These are phyloP conservation scores for Melanotaenia duboulayi DNA, from an alignment of 2,113 vertebrate genomes.

Conservation along the genomic window DNA sequence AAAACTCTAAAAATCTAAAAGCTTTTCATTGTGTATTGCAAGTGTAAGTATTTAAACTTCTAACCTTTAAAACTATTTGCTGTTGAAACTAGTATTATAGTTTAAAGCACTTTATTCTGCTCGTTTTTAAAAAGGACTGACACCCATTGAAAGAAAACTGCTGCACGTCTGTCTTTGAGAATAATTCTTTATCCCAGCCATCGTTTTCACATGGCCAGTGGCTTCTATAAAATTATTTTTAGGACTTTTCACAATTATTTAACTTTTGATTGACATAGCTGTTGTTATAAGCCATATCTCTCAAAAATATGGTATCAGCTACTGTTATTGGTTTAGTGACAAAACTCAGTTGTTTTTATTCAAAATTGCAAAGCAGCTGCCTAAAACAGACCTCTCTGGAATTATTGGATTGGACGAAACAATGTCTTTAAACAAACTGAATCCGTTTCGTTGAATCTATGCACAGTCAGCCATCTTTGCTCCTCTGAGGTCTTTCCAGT, in stretches of 20 bases:
- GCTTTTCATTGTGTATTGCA: constrained; percentile 27
- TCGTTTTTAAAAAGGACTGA: neutral
- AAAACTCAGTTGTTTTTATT: no score
- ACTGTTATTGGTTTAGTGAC: no score
- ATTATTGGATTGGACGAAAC: no score
- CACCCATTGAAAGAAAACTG: neutral
- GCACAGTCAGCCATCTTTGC: no score
- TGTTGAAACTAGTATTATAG: constrained; percentile 1
- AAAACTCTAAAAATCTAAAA: constrained; percentile 16
- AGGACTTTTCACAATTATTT: neutral
- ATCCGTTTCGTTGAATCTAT: no score
- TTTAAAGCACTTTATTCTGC: neutral
- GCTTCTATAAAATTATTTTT: neutral
- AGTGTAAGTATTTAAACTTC: neutral
- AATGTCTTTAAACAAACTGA: no score
- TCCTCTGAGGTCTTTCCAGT: no score
- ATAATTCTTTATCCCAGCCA: neutral
- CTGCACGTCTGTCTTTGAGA: neutral
- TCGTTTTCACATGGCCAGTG: neutral
- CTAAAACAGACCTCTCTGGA: no score
- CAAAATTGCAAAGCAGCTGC: no score
- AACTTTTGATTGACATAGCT: no score
- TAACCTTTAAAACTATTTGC: constrained; percentile 5
- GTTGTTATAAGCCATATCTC: no score
- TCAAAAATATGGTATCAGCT: no score